Evolutionary conservation across 2,797 vertebrate species (phyloP), one percentile per base, ranked within the genome.

Genomic region (Octomys mimax): DNA sequence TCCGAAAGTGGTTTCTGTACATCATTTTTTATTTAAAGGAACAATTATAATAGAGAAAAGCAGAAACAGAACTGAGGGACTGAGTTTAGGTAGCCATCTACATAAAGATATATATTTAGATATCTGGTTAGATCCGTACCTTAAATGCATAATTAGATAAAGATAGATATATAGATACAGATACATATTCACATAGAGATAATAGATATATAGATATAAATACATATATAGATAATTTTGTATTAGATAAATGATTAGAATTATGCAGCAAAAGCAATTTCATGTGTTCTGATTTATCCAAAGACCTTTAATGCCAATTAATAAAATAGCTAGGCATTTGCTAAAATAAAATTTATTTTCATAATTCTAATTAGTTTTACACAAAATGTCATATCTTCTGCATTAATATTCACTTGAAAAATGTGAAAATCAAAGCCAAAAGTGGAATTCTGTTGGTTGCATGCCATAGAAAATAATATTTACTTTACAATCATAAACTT

Each of bases 401-500:
- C 24, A 33, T 54, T 92, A 64, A 88, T n/a, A 61, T 28, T 79
- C 28, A 54, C 94, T 94, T 75, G 33, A 89, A 89, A 92, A 93
- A 95, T 61, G 52, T 49, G 80, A 82, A 82, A 87, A 73, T 52
- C 49, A 79, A 97, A 89, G 68, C 77, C 78, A 68, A 39, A 61
- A 33, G 33, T 70, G 52, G 13, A 71, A 64, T 14, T 21, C 7
- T 12, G 21, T 36, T 83, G 80, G n/a, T 46, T 13, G 36, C 21
- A 28, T 31, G 31, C 36, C 6, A 31, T 49, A 66, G 64, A 64
- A 83, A 85, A 88, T 83, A 94, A 80, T 84, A 92, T 81, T 95
- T 90, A 82, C 81, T 93, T 94, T 89, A 75, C 89, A 82, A 89
- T 85, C 26, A 75, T 36, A 86, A 93, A 71, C 28, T 89, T 90